phyloP scores from a whole-genome alignment of 2,113 vertebrate genomes.

The Illadopsis cleaveri region DNA sequence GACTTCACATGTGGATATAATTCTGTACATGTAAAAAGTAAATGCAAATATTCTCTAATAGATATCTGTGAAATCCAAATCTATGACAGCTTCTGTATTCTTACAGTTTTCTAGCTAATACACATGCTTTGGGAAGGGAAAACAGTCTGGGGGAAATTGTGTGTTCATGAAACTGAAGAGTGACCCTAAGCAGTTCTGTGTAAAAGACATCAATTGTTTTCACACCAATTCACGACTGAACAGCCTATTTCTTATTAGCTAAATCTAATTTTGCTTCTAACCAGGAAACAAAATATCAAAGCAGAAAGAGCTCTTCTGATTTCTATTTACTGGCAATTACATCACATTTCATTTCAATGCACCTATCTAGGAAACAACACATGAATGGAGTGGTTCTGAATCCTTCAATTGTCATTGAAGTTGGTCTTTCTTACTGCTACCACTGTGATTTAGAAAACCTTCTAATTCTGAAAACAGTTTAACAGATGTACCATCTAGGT shows the following conservation, averaged over 20 bases:
- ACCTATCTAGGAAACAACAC: neutral
- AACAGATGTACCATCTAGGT: neutral
- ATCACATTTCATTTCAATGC: neutral
- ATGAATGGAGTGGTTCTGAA: neutral
- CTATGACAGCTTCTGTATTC: neutral
- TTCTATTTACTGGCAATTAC: neutral
- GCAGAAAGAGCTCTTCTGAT: neutral
- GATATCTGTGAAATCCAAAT: rapidly evolving
- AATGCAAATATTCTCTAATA: neutral
- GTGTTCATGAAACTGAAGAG: neutral
- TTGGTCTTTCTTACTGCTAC: neutral
- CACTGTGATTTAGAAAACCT: neutral
- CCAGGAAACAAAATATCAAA: slow-evolving; percentile 12
- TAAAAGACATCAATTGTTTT: slow-evolving; percentile 27
- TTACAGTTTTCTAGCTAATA: neutral
- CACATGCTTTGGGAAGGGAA: neutral
- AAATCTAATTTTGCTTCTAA: slow-evolving; percentile 10
- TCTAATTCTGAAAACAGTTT: neutral
- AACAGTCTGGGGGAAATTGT: neutral
- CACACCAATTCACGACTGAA: slow-evolving; percentile 10
- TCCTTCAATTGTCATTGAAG: neutral
- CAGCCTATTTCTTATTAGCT: slow-evolving; percentile 7
- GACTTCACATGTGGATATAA: neutral
- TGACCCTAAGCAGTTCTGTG: neutral
- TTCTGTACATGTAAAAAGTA: neutral